phyloP scores from a whole-genome alignment of 2,113 vertebrate species.

The Zosterops lateralis region DNA sequence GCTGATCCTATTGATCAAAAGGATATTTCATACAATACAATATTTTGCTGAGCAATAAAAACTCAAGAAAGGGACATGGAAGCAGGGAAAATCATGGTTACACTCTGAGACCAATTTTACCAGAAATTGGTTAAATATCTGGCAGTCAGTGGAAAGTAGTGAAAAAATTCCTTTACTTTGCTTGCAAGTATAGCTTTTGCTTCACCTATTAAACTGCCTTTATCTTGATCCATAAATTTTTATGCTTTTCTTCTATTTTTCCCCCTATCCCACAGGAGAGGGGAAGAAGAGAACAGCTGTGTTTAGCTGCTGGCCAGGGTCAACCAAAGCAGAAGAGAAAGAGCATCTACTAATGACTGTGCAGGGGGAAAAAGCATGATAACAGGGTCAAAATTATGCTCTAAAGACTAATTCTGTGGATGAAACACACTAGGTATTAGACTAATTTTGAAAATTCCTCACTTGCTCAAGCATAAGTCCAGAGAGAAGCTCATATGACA shows the following conservation, averaged over 20 bases:
- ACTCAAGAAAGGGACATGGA: background rate
- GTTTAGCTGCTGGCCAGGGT: background rate
- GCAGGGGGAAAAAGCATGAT: background rate
- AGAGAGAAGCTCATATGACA: background rate
- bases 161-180: background rate
- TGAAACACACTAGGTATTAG: background rate
- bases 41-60: background rate
- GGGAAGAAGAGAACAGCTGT: background rate
- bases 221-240: background rate
- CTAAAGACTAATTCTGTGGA: background rate
- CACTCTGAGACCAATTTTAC: background rate
- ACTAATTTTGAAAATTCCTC: background rate
- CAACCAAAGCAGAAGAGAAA: background rate
- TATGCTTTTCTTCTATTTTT: background rate
- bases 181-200: background rate
- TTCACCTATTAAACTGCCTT: background rate
- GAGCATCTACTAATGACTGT: background rate
- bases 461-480: background rate
- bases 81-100: background rate
- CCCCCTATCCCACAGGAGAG: background rate
- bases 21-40: background rate
- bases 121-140: background rate
- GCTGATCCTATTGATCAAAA: background rate
- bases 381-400: background rate
- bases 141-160: background rate